phyloP scores from a whole-genome alignment of 2,113 vertebrate species.

The Malurus alboscapulatus region DNA sequence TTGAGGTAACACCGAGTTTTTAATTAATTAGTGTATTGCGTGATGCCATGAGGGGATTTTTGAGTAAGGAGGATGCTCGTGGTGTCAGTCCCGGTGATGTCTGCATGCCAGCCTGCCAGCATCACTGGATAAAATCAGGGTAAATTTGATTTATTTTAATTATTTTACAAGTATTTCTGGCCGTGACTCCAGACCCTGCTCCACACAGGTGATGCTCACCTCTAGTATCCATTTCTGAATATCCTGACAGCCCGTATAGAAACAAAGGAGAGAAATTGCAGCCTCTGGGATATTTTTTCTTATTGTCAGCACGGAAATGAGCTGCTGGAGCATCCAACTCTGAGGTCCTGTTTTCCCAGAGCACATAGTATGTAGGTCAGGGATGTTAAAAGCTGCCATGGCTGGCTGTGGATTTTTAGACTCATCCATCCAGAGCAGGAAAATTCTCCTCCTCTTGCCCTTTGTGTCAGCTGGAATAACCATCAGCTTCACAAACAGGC shows the following conservation, averaged over 20 bases:
- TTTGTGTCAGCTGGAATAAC: constrained; percentile 41
- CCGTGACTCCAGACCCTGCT: background rate
- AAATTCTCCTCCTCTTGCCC: constrained; percentile 31
- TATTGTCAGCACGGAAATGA: background rate
- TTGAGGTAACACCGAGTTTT: fast-evolving
- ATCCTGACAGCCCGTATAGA: background rate
- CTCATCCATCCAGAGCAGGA: constrained; percentile 37
- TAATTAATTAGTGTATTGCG: background rate
- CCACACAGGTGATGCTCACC: background rate
- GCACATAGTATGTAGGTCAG: constrained; percentile 37
- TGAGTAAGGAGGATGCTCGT: background rate
- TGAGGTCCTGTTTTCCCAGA: background rate
- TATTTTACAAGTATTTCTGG: background rate
- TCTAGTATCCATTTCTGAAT: background rate
- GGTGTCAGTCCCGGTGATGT: fast-evolving
- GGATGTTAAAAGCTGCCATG: constrained; percentile 30
- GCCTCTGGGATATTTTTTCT: background rate
- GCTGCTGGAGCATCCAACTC: background rate
- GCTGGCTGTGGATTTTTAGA: constrained; percentile 24
- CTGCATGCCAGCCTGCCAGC: background rate
- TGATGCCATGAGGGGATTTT: background rate
- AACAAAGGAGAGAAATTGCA: background rate
- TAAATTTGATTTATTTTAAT: background rate
- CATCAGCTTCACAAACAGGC: background rate
- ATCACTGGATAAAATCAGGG: background rate